A percentile compares a stretch with the other conserved stretches of the same genome.
Evolutionary conservation across 1,140 invertebrate species (phyloP).

Genomic region (Panulirus ornatus): DNA sequence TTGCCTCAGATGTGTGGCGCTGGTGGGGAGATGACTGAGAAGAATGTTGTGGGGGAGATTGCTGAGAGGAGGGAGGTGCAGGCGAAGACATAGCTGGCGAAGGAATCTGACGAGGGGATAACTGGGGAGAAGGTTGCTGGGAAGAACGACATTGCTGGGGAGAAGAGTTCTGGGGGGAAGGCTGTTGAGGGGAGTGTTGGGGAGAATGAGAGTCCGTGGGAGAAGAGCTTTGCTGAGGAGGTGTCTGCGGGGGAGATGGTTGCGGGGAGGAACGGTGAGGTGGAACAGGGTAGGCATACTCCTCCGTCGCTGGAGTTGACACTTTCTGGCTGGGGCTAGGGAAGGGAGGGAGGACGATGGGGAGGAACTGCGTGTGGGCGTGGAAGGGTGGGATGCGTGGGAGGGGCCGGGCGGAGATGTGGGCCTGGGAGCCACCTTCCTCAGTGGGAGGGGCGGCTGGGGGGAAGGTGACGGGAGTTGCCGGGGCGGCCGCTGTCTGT

Average conservation of each 20-base stretch:
- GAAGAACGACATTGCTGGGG: background rate
- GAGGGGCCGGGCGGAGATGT: background rate
- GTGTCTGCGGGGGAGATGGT: background rate
- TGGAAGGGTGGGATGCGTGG: slow-evolving; percentile 4
- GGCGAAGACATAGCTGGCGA: background rate
- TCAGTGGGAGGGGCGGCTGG: background rate
- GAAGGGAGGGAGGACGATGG: slow-evolving; percentile 19
- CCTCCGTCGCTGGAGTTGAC: background rate
- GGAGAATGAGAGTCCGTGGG: background rate
- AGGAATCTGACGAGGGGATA: background rate
- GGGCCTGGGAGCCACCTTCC: background rate
- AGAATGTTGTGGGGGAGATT: background rate
- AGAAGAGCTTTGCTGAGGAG: slow-evolving; percentile 12
- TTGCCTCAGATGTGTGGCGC: too few relatives aligned
- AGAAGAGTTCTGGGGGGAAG: background rate
- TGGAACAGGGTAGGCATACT: slow-evolving; percentile 55
- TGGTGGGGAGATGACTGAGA: too few relatives aligned
- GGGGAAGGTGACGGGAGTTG: slow-evolving; percentile 14
- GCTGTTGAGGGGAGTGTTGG: background rate
- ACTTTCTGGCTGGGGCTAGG: background rate
- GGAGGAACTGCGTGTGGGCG: slow-evolving; percentile 16
- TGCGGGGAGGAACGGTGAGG: background rate
- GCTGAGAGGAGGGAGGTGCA: background rate
- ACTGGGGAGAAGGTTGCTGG: slow-evolving; percentile 5
- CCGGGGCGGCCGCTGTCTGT: slow-evolving; percentile 52